Conservation (phyloP, 2,888 invertebrate species). For the Sialis fuliginosa region DNA sequence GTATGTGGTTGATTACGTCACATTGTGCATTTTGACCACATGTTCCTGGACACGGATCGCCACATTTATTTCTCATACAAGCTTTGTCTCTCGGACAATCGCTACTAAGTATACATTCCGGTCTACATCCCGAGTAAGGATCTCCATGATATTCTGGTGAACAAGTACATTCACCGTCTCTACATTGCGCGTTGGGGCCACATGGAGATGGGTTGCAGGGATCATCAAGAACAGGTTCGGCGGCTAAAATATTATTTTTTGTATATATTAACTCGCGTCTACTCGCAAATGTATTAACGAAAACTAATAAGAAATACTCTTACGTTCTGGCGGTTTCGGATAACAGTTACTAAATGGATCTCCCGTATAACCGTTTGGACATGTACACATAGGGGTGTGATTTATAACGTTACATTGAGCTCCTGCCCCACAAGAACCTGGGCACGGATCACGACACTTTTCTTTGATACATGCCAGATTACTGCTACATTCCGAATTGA, state of each 20-base stretch:
- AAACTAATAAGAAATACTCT: slow-evolving; percentile 5
- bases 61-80: slow-evolving; percentile 47
- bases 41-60: slow-evolving; percentile 46
- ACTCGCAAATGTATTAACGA: not conserved
- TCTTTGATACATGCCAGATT: slow-evolving; percentile 58
- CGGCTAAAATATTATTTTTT: slow-evolving; percentile 18
- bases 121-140: slow-evolving; percentile 50
- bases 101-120: slow-evolving; percentile 48
- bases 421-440: slow-evolving; percentile 53
- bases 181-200: slow-evolving; percentile 65
- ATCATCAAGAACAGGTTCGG: slow-evolving; percentile 22
- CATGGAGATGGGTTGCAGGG: slow-evolving; percentile 68
- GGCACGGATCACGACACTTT: slow-evolving; percentile 62
- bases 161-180: slow-evolving; percentile 52
- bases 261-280: not conserved
- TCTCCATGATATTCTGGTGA: slow-evolving; percentile 62
- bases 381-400: slow-evolving; percentile 61
- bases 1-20: slow-evolving; percentile 53
- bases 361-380: slow-evolving; percentile 53
- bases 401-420: slow-evolving; percentile 57
- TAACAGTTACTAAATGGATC: slow-evolving; percentile 55
- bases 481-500: slow-evolving; percentile 53
- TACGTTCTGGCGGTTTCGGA: slow-evolving; percentile 29
- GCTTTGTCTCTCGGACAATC: slow-evolving; percentile 46
- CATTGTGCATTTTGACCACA: slow-evolving; percentile 57